phyloP scores from a whole-genome alignment of 2,888 invertebrate genomes.

The Lithophane semibrunnea region DNA sequence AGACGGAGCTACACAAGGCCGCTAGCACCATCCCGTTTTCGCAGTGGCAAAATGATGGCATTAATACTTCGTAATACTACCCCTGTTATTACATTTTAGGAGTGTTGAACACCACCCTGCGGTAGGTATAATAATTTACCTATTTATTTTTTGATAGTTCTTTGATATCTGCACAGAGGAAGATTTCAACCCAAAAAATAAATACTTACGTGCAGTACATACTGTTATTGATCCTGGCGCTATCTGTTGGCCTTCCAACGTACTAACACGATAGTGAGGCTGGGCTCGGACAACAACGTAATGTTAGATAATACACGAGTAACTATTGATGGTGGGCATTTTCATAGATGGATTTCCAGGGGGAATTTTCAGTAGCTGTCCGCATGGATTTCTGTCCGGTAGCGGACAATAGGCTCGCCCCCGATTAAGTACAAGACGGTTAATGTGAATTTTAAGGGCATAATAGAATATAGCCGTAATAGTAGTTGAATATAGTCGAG shows the following conservation, averaged over 20 bases:
- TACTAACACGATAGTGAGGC: background rate
- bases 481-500: background rate
- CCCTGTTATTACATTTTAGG: background rate
- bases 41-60: too few species aligned
- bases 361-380: too few species aligned
- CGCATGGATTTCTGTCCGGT: background rate
- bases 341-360: background rate
- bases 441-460: too few species aligned
- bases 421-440: background rate
- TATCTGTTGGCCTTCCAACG: slow-evolving; percentile 2
- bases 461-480: too few species aligned
- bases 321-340: background rate
- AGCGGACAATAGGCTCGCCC: background rate
- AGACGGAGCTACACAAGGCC: too few species aligned
- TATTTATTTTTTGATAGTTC: too few species aligned
- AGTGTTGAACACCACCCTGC: too few species aligned
- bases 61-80: too few species aligned
- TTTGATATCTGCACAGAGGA: background rate
- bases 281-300: too few species aligned
- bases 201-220: background rate
- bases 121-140: too few species aligned
- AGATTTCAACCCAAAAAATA: background rate
- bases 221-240: background rate
- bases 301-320: background rate
- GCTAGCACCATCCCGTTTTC: too few species aligned